Conservation (phyloP, 2,888 invertebrate genomes). For the Acrobasis repandana region DNA sequence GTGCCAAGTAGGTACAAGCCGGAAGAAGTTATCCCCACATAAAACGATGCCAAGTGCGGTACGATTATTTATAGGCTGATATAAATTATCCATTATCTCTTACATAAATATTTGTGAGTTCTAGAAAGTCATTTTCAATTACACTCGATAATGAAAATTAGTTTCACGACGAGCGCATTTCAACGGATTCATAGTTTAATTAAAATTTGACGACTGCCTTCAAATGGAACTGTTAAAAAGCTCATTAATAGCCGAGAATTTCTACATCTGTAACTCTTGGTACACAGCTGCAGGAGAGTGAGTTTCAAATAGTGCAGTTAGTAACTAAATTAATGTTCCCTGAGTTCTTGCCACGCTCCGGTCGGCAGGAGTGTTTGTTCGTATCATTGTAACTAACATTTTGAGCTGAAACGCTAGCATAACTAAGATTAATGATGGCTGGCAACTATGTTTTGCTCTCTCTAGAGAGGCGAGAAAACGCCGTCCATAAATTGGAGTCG, state of each 20-base stretch:
- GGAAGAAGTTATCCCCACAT: too few relatives aligned
- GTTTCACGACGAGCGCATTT: not conserved
- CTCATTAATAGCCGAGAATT: conserved; percentile 7
- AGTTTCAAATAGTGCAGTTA: conserved; percentile 12
- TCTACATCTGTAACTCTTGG: conserved; percentile 1
- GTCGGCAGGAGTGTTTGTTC: conserved; percentile 9
- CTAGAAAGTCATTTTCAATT: not conserved
- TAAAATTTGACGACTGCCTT: conserved; percentile 1
- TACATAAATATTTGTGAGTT: not conserved
- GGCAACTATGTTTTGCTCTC: conserved; percentile 37
- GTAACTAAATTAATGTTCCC: conserved; percentile 9
- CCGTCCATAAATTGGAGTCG: conserved; percentile 64
- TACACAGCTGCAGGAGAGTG: conserved; percentile 1
- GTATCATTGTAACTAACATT: conserved; percentile 28
- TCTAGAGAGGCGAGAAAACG: conserved; percentile 48
- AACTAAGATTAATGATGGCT: conserved; percentile 33
- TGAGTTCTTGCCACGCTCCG: not conserved
- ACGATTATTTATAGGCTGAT: too few relatives aligned
- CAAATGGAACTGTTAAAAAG: conserved; percentile 6
- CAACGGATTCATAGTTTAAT: conserved; percentile 3
- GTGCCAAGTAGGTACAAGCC: too few relatives aligned
- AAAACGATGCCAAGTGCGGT: too few relatives aligned
- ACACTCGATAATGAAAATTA: not conserved
- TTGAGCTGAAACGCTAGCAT: conserved; percentile 30
- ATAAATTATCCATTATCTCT: too few relatives aligned